Evolutionary conservation across 2,113 vertebrate genomes (phyloP).

Genomic region (Oreochromis spilurus): DNA sequence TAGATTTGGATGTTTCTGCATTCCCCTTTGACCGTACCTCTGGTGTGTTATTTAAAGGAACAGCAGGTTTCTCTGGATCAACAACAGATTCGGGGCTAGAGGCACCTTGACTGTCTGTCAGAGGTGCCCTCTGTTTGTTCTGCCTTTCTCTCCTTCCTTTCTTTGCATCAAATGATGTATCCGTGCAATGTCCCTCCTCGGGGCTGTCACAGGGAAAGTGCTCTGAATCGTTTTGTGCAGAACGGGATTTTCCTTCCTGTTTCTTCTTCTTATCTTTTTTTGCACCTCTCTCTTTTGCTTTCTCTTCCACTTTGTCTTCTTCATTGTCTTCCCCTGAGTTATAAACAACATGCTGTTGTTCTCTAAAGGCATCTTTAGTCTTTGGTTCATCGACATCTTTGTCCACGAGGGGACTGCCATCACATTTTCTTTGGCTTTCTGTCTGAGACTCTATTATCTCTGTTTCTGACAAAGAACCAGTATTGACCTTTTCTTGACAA

Average conservation of each 20-base stretch:
- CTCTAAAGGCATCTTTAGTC: conserved; percentile 42
- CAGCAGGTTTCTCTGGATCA: conserved; percentile 40
- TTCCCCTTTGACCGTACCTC: conserved; percentile 16
- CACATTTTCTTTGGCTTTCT: conserved; percentile 18
- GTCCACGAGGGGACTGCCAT: neutral
- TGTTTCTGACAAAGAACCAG: neutral
- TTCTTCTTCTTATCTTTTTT: neutral
- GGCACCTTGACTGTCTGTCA: neutral
- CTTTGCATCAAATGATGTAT: conserved; percentile 39
- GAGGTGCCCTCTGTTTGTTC: conserved; percentile 31
- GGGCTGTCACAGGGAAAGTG: neutral
- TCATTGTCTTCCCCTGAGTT: conserved; percentile 37
- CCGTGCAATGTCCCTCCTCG: conserved; percentile 40
- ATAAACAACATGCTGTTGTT: conserved; percentile 26
- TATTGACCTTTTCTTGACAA: conserved; percentile 14
- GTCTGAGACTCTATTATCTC: neutral
- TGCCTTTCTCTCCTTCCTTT: conserved; percentile 53
- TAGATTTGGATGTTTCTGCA: neutral
- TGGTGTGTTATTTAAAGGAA: neutral
- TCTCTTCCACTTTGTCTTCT: neutral
- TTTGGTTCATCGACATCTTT: conserved; percentile 53
- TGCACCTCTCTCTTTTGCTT: neutral
- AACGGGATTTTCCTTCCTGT: conserved; percentile 10
- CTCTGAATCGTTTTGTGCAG: conserved; percentile 14
- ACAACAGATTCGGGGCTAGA: conserved; percentile 24